Evolutionary conservation across 2,888 invertebrate species (phyloP), one percentile per base, ranked within the genome.

Genomic region (Tetheella fluctuosa): DNA sequence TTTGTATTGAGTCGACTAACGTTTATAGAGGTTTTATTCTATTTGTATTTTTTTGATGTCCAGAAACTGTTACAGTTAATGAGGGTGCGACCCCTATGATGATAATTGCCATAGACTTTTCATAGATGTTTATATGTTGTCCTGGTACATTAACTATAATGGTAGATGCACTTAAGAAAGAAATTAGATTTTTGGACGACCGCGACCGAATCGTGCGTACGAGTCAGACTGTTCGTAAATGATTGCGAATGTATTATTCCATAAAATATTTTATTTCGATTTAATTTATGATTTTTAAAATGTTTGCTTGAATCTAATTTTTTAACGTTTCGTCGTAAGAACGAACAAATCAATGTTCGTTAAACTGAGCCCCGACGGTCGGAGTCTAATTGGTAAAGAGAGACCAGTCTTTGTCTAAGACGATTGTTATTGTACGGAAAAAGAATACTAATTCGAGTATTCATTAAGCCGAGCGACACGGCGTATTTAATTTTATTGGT

Each of bases 81-180:
- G 48, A 20, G 48, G 15, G 20, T 20, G 7, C 48, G 48, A 48
- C 17, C 48, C 20, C 48, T 48, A 2, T 15, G 20, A 48, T 48
- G 48, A 48, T 48, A 20, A 48, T 10, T 48, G 48, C 48, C 20
- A 20, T 10, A 48, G 48, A 20, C 48, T 48, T 48, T 48, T 48
- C 48, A 20, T 20, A 10, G 48, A 48, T 48, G 48, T 20, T 20
- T n/a, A n/a, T n/a, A 48, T 48, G 20, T 20, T 20, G 48, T 48
- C 20, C 20, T 48, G 15, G 48, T 48, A 48, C 42, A 10, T 20
- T 48, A 48, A 20, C 48, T 48, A 20, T 48, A 10, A 20, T 48
- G 0, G 20, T 10, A 3, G 48, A 10, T 10, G 30, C 8, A 8
- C 7, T n/a, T n/a, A n/a, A n/a, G n/a, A n/a, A n/a, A n/a, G n/a